Percentiles rank a stretch among this genome's conserved stretches.
Conservation (phyloP, 53 echinoderm and acorn worm species). For the Apostichopus leukothele region DNA sequence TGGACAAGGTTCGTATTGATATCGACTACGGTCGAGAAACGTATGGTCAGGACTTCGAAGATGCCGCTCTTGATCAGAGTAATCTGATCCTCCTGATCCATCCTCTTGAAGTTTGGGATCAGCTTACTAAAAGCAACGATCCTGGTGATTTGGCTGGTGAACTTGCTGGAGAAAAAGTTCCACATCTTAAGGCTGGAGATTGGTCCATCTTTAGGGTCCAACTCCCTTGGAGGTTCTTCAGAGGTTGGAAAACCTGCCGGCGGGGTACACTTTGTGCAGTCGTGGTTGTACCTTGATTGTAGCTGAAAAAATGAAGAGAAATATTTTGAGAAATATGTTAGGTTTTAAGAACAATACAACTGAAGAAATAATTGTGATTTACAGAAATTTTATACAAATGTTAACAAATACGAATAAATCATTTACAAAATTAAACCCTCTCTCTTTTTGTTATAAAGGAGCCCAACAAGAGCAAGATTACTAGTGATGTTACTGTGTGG, state of each 20-base stretch:
- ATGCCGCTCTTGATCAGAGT: slow-evolving; percentile 97
- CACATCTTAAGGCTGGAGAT: slow-evolving; percentile 90
- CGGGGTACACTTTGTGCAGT: slow-evolving; percentile 92
- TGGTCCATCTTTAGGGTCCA: slow-evolving; percentile 68
- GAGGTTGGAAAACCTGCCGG: slow-evolving; percentile 89
- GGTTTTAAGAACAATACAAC: no score
- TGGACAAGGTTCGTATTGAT: slow-evolving; percentile 83
- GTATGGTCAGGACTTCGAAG: slow-evolving; percentile 92
- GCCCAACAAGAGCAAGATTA: no score
- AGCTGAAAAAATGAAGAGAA: slow-evolving; percentile 50
- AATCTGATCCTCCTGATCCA: slow-evolving; percentile 95
- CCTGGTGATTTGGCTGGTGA: slow-evolving; percentile 96
- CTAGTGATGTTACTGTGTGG: no score
- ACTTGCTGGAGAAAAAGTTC: slow-evolving; percentile 98
- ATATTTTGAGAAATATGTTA: no score
- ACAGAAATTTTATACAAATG: no score
- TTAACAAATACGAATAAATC: no score
- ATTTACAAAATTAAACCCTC: no score
- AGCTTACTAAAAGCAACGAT: slow-evolving; percentile 97
- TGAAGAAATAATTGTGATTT: no score
- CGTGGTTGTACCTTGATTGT: slow-evolving; percentile 88
- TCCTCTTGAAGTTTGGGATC: slow-evolving; percentile 94
- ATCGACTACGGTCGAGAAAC: slow-evolving; percentile 92
- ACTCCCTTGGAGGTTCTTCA: slow-evolving; percentile 78
- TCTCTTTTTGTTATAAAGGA: no score